Evolutionary conservation across 2,888 invertebrate species (phyloP), one percentile per base, ranked within the genome.

Genomic region (Pycnomerus fuliginosus): DNA sequence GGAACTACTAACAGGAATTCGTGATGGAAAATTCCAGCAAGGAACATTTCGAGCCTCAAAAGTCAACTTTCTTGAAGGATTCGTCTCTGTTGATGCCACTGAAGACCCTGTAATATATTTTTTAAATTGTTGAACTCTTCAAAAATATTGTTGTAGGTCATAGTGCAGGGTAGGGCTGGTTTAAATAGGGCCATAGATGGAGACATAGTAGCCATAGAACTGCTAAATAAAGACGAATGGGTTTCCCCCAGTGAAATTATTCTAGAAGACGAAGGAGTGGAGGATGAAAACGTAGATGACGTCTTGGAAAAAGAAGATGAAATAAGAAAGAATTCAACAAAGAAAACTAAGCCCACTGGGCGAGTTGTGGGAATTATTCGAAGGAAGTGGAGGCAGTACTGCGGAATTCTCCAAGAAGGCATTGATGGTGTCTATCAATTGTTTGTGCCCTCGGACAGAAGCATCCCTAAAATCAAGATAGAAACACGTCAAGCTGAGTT

Each of bases 331-430:
- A 60, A 55, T 20, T 58, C 57, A 15, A 60, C 57, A 15, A 59
- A 48, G 20, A 67, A 67, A 46, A 58, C 65, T 25, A 69, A 63
- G 48, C 85, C 88, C 1, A 90, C 90, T 1, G 92, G 87, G 23
- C 75, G 76, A 55, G 80, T 95, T 37, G 94, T 99, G n/a, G 97
- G 96, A 1, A 93, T 99, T 50, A 90, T 99, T 44, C 82, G 90
- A 52, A 80, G 98, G 41, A 98, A 97, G 68, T 97, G 98, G 96
- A 77, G 96, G 24, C 97, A 96, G 67, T 98, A 97, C 71, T 99
- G 98, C 74, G 99, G 99, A 8, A 93, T 98, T 57, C 72, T 99
- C 39, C 83, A 91, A 69, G 83, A 85, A 1, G 89, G 85, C 64
- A 77, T 81, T 70, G 79, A 82, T 27, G 80, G 82, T 0, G 77